A percentile compares a stretch with the other conserved stretches of the same genome.
Conservation (phyloP, 35 echinoderm and acorn worm species). For the Antedon bifida region DNA sequence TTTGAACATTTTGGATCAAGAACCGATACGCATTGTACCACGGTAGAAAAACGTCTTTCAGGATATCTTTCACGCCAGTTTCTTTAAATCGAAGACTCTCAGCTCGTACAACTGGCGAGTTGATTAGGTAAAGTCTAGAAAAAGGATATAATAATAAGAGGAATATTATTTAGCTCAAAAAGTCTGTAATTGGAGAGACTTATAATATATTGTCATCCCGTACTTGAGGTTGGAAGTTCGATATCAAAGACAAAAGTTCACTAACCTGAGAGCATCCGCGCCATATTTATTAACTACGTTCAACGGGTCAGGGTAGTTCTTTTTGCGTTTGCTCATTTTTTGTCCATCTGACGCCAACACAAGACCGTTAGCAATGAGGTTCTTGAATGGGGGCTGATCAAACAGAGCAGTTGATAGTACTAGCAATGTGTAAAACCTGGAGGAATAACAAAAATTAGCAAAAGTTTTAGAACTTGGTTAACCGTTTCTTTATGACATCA, state of each 20-base stretch:
- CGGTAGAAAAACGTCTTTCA: conserved; percentile 91
- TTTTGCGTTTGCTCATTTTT: conserved; percentile 99
- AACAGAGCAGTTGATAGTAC: conserved; percentile 80
- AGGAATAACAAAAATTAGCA: too few relatives aligned
- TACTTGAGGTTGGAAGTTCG: too few relatives aligned
- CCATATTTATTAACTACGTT: conserved; percentile 69
- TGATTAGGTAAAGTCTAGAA: conserved; percentile 73
- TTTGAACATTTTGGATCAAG: conserved; percentile 82
- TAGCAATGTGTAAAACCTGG: conserved; percentile 82
- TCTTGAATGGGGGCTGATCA: conserved; percentile 73
- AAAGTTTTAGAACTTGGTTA: too few relatives aligned
- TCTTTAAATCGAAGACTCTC: conserved; percentile 91
- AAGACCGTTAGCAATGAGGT: conserved; percentile 79
- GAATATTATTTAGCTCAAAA: not conserved
- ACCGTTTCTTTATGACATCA: too few relatives aligned
- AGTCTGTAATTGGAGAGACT: too few relatives aligned
- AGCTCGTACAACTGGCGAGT: conserved; percentile 89
- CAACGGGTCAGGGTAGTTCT: conserved; percentile 89
- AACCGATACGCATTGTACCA: conserved; percentile 98
- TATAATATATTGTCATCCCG: too few relatives aligned
- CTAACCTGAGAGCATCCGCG: conserved; percentile 88
- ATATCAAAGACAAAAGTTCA: too few relatives aligned
- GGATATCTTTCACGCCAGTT: conserved; percentile 56
- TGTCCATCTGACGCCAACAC: conserved; percentile 73
- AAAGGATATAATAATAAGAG: not conserved